Base-by-base conservation (phyloP, 2,113 vertebrate genomes). In the Ophiodon elongatus region DNA sequence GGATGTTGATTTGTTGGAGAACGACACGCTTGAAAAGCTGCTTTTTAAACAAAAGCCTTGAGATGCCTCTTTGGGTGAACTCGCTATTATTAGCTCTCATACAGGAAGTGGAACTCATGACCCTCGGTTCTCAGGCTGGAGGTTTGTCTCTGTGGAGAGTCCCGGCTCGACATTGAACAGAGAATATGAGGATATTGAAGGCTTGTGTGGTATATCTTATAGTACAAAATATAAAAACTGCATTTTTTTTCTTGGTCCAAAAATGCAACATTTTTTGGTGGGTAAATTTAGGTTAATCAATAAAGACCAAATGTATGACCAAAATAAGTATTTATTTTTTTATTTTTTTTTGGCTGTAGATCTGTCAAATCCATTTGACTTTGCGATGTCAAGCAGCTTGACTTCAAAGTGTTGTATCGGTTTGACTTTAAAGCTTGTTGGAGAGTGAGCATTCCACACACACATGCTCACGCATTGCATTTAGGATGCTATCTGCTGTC, bases 41-140 rank as follows among this genome's bases (percentile, higher is more conserved):
- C 76, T 68, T 83, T 85, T 62, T 45, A 76, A 69, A 79, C 50
- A 73, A 84, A 89, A 75, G 60, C 81, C 73, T 80, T 90, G 83
- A 91, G 79, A 74, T 83, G 77, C 59, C 64, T 80, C 67, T 89
- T 60, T 86, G 67, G 47, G 56, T 88, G 75, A 85, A 79, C 60
- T 10, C 21, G 37, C 86, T 94, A 94, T 92, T 85, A 67, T 90
- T 94, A 93, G 82, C 76, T 67, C 73, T 33, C n/a, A 56, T 68
- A 84, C 94, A 94, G 94, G 94, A 94, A 93, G 85, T 91, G 50
- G 57, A 90, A 82, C 85, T 88, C 85, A 79, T 82, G 83, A 88
- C 89, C 89, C 80, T 65, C 63, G 1, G 73, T 92, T 93, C 89
- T 87, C 87, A 88, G 81, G 68, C 80, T 88, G 25, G 78, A 79